Percentiles rank a stretch among this genome's conserved stretches.
Evolutionary conservation across 2,113 vertebrate species (phyloP).

Genomic region (Channa maculata): DNA sequence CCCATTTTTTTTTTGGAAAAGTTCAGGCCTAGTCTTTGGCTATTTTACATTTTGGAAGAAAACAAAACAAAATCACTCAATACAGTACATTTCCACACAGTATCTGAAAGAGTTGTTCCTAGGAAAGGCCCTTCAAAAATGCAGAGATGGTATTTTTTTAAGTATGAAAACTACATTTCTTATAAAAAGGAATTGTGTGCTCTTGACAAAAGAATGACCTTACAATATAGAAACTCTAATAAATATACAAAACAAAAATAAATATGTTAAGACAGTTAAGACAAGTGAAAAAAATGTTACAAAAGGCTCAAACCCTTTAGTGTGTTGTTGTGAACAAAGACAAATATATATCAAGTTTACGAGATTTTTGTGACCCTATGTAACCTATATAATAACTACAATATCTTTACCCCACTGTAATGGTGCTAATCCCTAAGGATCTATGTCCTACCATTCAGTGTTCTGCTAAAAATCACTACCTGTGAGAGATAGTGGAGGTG

Average conservation of each 20-base stretch:
- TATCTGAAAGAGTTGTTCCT: conserved; percentile 31
- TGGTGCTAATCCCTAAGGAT: conserved; percentile 15
- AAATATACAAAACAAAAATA: conserved; percentile 80
- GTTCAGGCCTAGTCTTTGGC: conserved; percentile 63
- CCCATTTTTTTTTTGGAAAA: conserved; percentile 33
- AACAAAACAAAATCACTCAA: conserved; percentile 22
- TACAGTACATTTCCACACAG: conserved; percentile 52
- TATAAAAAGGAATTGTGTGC: conserved; percentile 53
- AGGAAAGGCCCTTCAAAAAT: conserved; percentile 45
- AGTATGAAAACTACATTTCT: conserved; percentile 62
- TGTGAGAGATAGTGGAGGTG: conserved; percentile 37
- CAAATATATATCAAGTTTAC: conserved; percentile 37
- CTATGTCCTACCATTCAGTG: conserved; percentile 28
- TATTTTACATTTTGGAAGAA: conserved; percentile 48
- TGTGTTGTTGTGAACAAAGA: conserved; percentile 51
- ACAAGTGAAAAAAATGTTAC: conserved; percentile 69
- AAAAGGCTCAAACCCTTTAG: conserved; percentile 60
- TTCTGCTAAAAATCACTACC: conserved; percentile 24
- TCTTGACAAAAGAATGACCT: conserved; percentile 61
- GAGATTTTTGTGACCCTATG: conserved; percentile 34
- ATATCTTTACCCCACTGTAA: conserved; percentile 36
- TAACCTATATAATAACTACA: conserved; percentile 31
- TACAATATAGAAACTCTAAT: conserved; percentile 78
- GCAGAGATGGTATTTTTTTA: conserved; percentile 5
- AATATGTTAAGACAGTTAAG: conserved; percentile 77